Evolutionary conservation across 2,888 invertebrate species (phyloP), one percentile per base, ranked within the genome.

Genomic region (Pelosia muscerda): DNA sequence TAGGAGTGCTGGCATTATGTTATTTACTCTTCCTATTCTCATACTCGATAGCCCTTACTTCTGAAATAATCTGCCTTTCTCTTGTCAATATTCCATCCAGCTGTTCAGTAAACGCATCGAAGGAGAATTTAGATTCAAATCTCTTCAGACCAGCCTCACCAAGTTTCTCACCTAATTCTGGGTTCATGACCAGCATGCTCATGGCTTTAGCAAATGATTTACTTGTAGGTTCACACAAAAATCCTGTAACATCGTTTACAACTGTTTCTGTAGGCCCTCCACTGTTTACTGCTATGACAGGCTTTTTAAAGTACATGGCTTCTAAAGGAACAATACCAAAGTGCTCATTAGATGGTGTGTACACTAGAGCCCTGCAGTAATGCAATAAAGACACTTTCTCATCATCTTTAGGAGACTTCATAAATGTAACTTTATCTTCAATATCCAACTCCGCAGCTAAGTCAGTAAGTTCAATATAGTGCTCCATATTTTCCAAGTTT

Each of bases 311-410:
- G 87, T 98, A 98, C 99, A 99, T 99, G 0, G 99, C 99, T 95
- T 99, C 99, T 65, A 99, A 95, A 0, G 99, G 99, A 11, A 99
- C 99, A 83, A 99, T 99, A 8, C 99, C 99, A 95, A 99, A 99
- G 93, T 99, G 99, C 90, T 99, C 99, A 88, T 98, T 98, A 3
- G 97, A 96, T 2, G 99, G 99, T 10, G 99, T 99, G 87, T 99
- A 99, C 26, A 99, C 87, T 25, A 99, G 92, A 75, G 98, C 97
- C 66, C 96, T 96, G 79, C 98, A 97, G 68, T 96, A 93, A 49
- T 96, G 93, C n/a, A 99, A 94, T 25, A 99, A 92, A 19, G 97
- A 96, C 9, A 97, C 95, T 92, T 99, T 99, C 66, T 97, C 96
- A 55, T 95, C 91, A 87, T 99, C 99, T 62, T 96, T 96, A 0